Percentiles rank a stretch among this genome's conserved stretches.
Conservation (phyloP, 1,140 invertebrate species). For the Maniola jurtina region DNA sequence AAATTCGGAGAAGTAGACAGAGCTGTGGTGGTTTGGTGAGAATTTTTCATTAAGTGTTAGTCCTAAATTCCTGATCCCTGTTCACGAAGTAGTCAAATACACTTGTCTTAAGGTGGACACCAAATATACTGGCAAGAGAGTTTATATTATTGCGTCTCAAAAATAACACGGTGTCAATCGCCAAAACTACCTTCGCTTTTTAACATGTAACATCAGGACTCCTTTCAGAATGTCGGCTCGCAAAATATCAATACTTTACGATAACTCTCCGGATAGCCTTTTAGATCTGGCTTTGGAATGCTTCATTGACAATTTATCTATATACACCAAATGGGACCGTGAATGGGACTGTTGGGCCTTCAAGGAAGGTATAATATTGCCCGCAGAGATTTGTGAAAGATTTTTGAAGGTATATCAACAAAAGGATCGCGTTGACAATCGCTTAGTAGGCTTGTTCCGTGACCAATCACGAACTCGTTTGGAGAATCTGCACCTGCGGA, state of each 20-base stretch:
- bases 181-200: neutral
- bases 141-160: neutral
- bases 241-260: conserved; percentile 48
- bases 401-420: conserved; percentile 82
- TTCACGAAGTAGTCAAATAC: neutral
- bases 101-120: neutral
- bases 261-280: conserved; percentile 53
- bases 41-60: too few species aligned
- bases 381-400: conserved; percentile 68
- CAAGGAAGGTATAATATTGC: conserved; percentile 61
- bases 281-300: conserved; percentile 55
- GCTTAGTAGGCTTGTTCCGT: conserved; percentile 85
- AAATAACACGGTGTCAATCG: neutral
- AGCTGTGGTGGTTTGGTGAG: too few species aligned
- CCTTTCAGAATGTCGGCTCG: conserved; percentile 45
- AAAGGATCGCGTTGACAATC: conserved; percentile 81
- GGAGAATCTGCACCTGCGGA: conserved; percentile 83
- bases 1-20: too few species aligned
- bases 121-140: neutral
- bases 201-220: conserved; percentile 29
- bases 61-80: too few species aligned
- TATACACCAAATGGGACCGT: conserved; percentile 50
- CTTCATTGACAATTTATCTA: conserved; percentile 56
- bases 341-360: conserved; percentile 47
- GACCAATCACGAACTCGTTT: conserved; percentile 84